Evolutionary conservation across 1,140 invertebrate species (phyloP), one percentile per base, ranked within the genome.

Genomic region (Radopholus similis): DNA sequence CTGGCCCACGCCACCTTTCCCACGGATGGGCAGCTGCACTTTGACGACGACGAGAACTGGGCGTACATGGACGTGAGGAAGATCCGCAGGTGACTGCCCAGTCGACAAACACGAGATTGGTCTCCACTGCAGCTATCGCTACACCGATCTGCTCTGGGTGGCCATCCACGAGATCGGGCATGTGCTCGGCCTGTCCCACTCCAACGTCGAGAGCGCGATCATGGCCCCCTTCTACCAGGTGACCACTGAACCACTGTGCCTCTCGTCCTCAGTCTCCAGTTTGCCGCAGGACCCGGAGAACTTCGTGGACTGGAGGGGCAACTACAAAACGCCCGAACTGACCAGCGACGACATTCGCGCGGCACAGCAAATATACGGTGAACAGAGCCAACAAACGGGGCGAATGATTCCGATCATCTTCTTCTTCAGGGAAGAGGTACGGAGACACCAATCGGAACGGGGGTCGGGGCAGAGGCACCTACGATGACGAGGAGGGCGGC

Each of bases 11-110:
- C 78, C 1, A 81, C 78, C 6, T 77, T 81, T 70, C 78, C 78
- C 3, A 77, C 74, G 40, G 74, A 63, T 64, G 78, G 78, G n/a
- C 57, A 74, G 55, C 63, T 81, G 6, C 78, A 81, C 63, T 81
- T 81, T 60, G 78, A 81, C 58, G 78, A 81, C 37, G 77, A 77
- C 56, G 78, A 81, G 59, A 77, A 81, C 34, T 81, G 81, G 81
- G 69, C 68, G n/a, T 78, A 42, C 30, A 62, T 77, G 69, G 75
- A 78, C 53, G 66, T 71, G 4, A 58, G 15, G 18, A 78, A 80
- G 42, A 78, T 78, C 58, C 65, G 49, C 8, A 63, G 44, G 72
- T 74, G 28, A n/a, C n/a, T 38, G 44, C 26, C 34, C 42, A 28
- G 56, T 21, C 30, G 21, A 35, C 18, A 35, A 58, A 32, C 38